Evolutionary conservation across 1,140 invertebrate genomes (phyloP).

Genomic region (Solen grandis): DNA sequence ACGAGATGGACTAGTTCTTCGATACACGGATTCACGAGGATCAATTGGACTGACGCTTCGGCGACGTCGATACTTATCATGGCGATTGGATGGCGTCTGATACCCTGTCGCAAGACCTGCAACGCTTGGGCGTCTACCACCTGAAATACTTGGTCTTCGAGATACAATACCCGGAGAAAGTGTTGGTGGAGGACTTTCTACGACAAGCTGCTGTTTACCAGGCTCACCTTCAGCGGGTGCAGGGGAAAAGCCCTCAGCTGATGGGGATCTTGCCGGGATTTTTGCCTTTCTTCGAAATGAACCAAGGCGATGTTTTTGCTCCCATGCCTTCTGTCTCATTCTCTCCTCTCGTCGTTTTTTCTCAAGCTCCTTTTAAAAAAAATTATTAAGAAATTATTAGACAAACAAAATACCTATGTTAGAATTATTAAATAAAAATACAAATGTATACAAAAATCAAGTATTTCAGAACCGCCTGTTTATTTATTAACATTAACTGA

Average conservation of each 20-base stretch:
- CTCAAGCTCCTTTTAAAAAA: constrained; percentile 76
- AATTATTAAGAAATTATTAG: too few relatives aligned
- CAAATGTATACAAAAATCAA: too few relatives aligned
- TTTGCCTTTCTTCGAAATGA: constrained; percentile 72
- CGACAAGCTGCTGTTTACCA: constrained; percentile 16
- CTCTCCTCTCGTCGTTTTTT: constrained; percentile 76
- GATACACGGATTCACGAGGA: constrained; percentile 44
- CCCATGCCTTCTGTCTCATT: constrained; percentile 76
- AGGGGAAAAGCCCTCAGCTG: constrained; percentile 58
- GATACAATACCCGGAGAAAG: constrained; percentile 44
- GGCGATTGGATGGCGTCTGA: constrained; percentile 51
- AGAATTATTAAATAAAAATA: too few relatives aligned
- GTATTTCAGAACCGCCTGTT: too few relatives aligned
- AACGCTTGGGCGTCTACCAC: constrained; percentile 49
- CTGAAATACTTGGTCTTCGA: constrained; percentile 61
- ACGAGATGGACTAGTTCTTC: constrained; percentile 67
- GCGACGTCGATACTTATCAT: constrained; percentile 57
- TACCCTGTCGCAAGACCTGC: constrained; percentile 43
- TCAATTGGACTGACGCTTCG: constrained; percentile 70
- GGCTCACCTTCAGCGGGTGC: constrained; percentile 21
- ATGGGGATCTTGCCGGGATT: constrained; percentile 59
- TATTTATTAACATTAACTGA: too few relatives aligned
- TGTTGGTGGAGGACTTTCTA: constrained; percentile 54
- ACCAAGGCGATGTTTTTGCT: constrained; percentile 75
- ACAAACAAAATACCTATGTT: too few relatives aligned